These are phyloP conservation scores for Epinotia demarniana DNA, from an alignment of 2,888 invertebrate genomes.

Conservation along the genomic window DNA sequence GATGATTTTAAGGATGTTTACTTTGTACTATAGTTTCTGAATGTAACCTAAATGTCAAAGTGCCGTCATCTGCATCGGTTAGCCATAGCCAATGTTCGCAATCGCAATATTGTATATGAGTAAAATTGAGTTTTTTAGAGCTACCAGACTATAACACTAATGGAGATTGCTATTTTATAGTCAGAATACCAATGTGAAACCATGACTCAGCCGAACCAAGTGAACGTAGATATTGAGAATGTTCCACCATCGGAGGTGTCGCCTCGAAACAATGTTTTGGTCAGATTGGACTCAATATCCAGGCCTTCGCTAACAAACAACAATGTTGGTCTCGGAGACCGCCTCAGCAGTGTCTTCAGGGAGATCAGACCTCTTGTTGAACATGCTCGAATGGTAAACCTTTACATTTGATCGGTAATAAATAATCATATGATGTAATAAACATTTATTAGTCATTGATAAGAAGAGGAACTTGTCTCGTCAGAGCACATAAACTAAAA, in stretches of 20 bases:
- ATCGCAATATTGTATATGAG: too few species aligned
- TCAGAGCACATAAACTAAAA: conserved; percentile 6
- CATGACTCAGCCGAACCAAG: conserved; percentile 78
- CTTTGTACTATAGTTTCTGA: not conserved
- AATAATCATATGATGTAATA: conserved; percentile 36
- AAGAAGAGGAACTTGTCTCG: conserved; percentile 3
- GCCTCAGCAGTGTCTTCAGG: conserved; percentile 81
- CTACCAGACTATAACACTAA: conserved; percentile 18
- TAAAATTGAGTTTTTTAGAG: conserved; percentile 21
- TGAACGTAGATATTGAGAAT: conserved; percentile 75
- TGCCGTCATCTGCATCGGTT: conserved; percentile 39
- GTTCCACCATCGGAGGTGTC: conserved; percentile 65
- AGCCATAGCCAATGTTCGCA: conserved; percentile 27
- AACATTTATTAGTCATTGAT: conserved; percentile 37
- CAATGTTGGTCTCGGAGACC: conserved; percentile 75
- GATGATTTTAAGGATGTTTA: not conserved
- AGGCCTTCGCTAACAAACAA: conserved; percentile 64
- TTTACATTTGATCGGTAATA: not conserved
- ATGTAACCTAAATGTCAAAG: conserved; percentile 32
- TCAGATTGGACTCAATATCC: conserved; percentile 69
- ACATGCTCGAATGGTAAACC: conserved; percentile 83
- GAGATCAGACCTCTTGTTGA: conserved; percentile 88
- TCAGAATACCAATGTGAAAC: conserved; percentile 44
- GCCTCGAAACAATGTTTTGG: conserved; percentile 65
- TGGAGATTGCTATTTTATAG: conserved; percentile 30